A percentile compares a stretch with the other conserved stretches of the same genome.
Conservation (phyloP, 2,113 vertebrate genomes). For the Spilogale gracilis region DNA sequence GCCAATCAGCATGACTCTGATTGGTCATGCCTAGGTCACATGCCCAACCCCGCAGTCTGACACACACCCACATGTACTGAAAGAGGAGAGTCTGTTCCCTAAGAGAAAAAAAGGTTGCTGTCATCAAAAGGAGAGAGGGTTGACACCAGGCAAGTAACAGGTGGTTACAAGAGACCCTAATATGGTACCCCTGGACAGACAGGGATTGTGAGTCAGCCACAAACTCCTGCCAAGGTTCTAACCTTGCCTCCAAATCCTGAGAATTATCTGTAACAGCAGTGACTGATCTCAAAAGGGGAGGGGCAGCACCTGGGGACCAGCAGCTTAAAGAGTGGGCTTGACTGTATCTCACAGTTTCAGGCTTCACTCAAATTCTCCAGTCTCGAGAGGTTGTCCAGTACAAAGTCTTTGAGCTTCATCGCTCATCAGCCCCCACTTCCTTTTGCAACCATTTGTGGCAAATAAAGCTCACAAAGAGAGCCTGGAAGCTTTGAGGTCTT, state of each 20-base stretch:
- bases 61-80: neutral
- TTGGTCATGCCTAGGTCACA: neutral
- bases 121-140: neutral
- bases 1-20: neutral
- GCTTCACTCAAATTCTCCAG: neutral
- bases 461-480: neutral
- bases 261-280: neutral
- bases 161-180: neutral
- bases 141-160: neutral
- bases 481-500: neutral
- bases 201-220: neutral
- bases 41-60: neutral
- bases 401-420: neutral
- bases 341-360: neutral
- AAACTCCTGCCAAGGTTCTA: neutral
- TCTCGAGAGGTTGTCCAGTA: neutral
- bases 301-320: neutral
- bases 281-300: neutral
- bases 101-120: neutral
- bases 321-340: neutral
- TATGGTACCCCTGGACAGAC: neutral
- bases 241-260: neutral
- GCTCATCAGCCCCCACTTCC: neutral
- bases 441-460: neutral
- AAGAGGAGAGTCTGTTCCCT: neutral